Evolutionary conservation across 2,113 vertebrate species (phyloP).

Genomic region (Eurypyga helias): DNA sequence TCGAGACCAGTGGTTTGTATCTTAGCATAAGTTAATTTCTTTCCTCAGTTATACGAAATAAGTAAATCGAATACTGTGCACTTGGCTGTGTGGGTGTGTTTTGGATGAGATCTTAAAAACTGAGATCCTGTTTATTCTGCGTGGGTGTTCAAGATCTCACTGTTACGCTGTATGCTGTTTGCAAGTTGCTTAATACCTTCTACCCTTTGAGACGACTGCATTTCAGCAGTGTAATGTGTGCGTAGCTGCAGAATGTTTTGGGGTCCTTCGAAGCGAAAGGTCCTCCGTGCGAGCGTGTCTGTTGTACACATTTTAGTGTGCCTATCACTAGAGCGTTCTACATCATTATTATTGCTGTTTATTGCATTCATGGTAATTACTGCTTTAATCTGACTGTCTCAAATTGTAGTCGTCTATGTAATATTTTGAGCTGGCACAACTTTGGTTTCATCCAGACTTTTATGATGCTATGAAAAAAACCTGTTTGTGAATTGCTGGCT

Average conservation of each 20-base stretch:
- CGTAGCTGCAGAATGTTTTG: background rate
- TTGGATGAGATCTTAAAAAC: constrained; percentile 17
- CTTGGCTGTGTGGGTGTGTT: constrained; percentile 9
- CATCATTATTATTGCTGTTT: background rate
- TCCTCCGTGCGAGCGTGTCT: background rate
- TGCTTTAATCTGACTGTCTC: background rate
- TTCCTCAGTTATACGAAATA: background rate
- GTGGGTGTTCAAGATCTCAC: constrained; percentile 6
- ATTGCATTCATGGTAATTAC: background rate
- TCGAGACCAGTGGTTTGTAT: rapidly evolving
- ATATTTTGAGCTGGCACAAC: background rate
- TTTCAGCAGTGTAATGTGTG: background rate
- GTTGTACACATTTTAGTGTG: background rate
- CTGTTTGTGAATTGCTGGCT: background rate
- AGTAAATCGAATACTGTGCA: background rate
- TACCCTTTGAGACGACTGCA: background rate
- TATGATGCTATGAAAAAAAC: background rate
- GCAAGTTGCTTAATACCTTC: background rate
- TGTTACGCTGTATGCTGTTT: background rate
- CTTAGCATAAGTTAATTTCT: background rate
- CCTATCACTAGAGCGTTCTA: background rate
- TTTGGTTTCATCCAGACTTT: background rate
- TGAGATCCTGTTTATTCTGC: constrained; percentile 20
- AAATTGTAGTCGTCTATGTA: background rate
- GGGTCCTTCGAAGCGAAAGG: background rate